Evolutionary conservation across 2,888 invertebrate genomes (phyloP).

Genomic region (Achlya flavicornis): DNA sequence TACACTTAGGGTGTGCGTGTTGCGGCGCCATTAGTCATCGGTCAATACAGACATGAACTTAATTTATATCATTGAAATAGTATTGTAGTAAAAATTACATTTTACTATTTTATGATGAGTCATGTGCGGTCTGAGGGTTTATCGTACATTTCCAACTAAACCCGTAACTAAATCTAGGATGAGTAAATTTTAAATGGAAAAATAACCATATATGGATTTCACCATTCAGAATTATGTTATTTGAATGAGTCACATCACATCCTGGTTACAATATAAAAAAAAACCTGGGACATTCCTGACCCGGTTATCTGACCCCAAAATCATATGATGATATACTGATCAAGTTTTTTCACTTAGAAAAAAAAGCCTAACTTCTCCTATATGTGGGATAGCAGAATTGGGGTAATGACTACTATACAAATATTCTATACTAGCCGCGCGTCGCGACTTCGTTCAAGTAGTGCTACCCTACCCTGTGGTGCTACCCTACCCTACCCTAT

Average conservation of each 20-base stretch:
- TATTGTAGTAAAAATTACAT: background rate
- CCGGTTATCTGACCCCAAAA: too few relatives aligned
- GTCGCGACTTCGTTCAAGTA: too few relatives aligned
- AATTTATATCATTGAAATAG: constrained; percentile 2
- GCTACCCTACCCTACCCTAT: too few relatives aligned
- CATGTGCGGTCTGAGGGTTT: background rate
- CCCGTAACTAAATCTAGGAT: background rate
- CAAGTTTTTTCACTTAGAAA: too few relatives aligned
- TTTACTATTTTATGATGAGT: background rate
- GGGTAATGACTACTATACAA: too few relatives aligned
- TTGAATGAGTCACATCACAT: background rate
- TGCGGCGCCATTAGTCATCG: constrained; percentile 2
- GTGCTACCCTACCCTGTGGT: too few relatives aligned
- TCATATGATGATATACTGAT: too few relatives aligned
- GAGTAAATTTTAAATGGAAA: background rate
- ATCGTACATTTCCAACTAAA: background rate
- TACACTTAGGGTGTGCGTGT: background rate
- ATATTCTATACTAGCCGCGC: too few relatives aligned
- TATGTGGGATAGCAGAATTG: too few relatives aligned
- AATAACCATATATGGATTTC: background rate
- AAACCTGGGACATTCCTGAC: too few relatives aligned
- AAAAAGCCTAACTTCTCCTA: too few relatives aligned
- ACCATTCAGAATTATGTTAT: background rate
- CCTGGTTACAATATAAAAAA: background rate
- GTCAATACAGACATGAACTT: background rate